Evolutionary conservation across 2,888 invertebrate species (phyloP).

Genomic region (Volucella inflata): DNA sequence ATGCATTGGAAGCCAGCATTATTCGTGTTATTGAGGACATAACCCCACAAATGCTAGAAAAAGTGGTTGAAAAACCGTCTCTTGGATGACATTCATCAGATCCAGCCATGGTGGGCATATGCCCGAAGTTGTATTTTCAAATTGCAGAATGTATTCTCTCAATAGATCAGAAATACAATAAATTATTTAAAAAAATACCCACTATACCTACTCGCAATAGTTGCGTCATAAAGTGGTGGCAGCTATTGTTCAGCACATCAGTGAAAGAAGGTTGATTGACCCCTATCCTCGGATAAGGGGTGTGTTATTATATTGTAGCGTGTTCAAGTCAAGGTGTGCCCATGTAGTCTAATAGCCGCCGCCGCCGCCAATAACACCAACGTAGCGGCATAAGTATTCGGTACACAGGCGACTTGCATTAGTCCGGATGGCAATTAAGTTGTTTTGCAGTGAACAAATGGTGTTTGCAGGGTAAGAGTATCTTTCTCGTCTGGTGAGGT

Average conservation of each 20-base stretch:
- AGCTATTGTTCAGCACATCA: slow-evolving; percentile 18
- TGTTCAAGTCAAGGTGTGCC: slow-evolving; percentile 50
- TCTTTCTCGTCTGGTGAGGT: too few relatives aligned
- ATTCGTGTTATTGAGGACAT: too few relatives aligned
- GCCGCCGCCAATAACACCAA: neutral
- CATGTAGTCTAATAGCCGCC: slow-evolving; percentile 15
- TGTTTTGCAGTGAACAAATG: neutral
- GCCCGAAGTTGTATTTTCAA: too few relatives aligned
- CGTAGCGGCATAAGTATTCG: slow-evolving; percentile 23
- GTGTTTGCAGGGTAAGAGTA: neutral
- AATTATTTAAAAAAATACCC: too few relatives aligned
- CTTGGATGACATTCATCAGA: too few relatives aligned
- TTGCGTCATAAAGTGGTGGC: neutral
- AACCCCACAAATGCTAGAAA: too few relatives aligned
- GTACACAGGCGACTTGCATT: slow-evolving; percentile 2
- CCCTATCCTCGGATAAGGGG: slow-evolving; percentile 42
- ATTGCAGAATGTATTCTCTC: too few relatives aligned
- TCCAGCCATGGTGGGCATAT: too few relatives aligned
- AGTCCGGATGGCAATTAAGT: slow-evolving; percentile 14
- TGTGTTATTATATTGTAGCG: slow-evolving; percentile 26
- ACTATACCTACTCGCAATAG: too few relatives aligned
- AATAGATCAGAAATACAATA: too few relatives aligned
- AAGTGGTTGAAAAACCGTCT: too few relatives aligned
- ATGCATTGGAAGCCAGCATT: too few relatives aligned
- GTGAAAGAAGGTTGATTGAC: slow-evolving; percentile 54